Conservation (phyloP, 2,888 invertebrate species). For the Seira musarum region DNA sequence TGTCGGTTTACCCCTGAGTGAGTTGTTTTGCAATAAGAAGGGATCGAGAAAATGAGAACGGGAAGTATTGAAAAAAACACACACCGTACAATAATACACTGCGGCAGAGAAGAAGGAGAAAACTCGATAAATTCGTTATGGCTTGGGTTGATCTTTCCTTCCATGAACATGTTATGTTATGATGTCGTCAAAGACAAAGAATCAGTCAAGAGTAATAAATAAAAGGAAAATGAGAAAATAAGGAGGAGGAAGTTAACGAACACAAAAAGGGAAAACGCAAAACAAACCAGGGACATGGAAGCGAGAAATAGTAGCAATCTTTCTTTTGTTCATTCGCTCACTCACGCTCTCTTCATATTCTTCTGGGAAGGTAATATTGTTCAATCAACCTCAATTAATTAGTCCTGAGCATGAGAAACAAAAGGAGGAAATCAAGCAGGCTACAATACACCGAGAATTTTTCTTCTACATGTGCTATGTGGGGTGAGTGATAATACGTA, state of each 20-base stretch:
- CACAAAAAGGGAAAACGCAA: not conserved
- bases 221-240: constrained; percentile 40
- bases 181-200: constrained; percentile 23
- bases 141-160: constrained; percentile 2
- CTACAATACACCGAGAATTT: too few species aligned
- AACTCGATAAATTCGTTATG: not conserved
- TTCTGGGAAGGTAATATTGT: constrained; percentile 49
- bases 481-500: too few species aligned
- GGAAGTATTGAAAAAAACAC: not conserved
- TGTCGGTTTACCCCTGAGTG: constrained; percentile 8
- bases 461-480: too few species aligned
- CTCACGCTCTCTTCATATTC: not conserved
- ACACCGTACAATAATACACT: not conserved
- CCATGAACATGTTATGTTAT: not conserved
- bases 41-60: not conserved
- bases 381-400: constrained; percentile 62
- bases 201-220: constrained; percentile 59
- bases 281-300: too few species aligned
- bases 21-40: constrained; percentile 12
- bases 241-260: constrained; percentile 23
- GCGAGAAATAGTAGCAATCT: not conserved
- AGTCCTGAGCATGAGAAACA: constrained; percentile 35
- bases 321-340: not conserved
- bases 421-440: not conserved
- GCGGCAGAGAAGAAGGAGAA: not conserved